Percentiles rank a stretch among this genome's conserved stretches.
phyloP scores from a whole-genome alignment of 2,113 vertebrate genomes.

The Hyla sarda region DNA sequence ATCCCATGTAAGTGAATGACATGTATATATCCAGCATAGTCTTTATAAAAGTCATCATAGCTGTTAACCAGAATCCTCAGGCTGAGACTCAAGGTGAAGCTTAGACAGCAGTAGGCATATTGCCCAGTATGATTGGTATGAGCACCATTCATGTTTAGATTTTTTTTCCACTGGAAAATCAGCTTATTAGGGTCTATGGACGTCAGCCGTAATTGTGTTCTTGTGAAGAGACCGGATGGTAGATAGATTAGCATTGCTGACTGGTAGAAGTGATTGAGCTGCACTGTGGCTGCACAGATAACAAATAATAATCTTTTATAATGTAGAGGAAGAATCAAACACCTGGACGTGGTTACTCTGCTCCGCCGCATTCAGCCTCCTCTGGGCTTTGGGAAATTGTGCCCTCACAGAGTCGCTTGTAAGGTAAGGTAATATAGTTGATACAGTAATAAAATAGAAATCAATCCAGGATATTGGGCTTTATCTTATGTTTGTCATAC shows the following conservation, averaged over 20 bases:
- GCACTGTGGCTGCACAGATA: not conserved
- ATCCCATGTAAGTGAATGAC: no score
- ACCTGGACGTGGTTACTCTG: slow-evolving; percentile 94
- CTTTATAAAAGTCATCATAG: no score
- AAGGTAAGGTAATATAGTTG: slow-evolving; percentile 79
- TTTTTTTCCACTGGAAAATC: not conserved
- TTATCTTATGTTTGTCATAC: not conserved
- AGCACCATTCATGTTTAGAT: no score
- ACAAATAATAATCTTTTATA: not conserved
- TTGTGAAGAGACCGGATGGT: not conserved
- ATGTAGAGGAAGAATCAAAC: slow-evolving; percentile 88
- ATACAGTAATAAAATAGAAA: slow-evolving; percentile 25
- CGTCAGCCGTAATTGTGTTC: not conserved
- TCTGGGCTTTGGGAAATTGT: slow-evolving; percentile 95
- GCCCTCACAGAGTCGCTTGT: slow-evolving; percentile 97
- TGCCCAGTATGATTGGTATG: not conserved
- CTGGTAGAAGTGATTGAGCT: not conserved
- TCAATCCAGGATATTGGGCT: slow-evolving; percentile 40
- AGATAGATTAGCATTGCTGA: not conserved
- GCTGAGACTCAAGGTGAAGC: no score
- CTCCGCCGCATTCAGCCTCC: slow-evolving; percentile 96
- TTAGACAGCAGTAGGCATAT: not conserved
- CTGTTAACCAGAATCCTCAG: no score
- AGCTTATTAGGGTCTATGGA: not conserved
- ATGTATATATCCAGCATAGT: no score